phyloP scores from a whole-genome alignment of 2,888 invertebrate species.

The Xylophagus ater region DNA sequence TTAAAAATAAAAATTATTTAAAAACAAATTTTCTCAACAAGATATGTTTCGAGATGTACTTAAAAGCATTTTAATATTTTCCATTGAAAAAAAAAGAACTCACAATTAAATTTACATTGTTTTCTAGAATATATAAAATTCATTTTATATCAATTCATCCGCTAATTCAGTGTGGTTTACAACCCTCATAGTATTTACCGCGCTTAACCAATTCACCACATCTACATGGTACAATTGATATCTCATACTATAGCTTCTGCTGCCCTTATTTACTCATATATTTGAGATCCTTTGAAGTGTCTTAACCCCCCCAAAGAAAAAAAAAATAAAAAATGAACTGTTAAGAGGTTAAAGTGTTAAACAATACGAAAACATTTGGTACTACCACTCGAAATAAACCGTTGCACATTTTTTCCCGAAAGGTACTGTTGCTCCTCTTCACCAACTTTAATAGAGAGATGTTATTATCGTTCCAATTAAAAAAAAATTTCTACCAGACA shows the following conservation, averaged over 20 bases:
- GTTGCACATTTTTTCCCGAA: conserved; percentile 23
- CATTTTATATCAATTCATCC: too few species aligned
- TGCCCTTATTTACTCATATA: too few species aligned
- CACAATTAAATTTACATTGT: too few species aligned
- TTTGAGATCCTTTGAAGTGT: conserved; percentile 4
- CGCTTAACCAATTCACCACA: background rate
- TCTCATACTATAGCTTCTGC: conserved; percentile 1
- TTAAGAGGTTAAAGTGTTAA: conserved; percentile 24
- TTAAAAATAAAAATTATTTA: too few species aligned
- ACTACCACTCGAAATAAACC: conserved; percentile 22
- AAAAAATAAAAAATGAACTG: too few species aligned
- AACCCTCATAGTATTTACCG: background rate
- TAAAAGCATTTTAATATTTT: too few species aligned
- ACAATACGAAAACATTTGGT: conserved; percentile 25
- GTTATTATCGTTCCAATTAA: conserved; percentile 25
- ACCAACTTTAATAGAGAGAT: conserved; percentile 22
- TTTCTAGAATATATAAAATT: too few species aligned
- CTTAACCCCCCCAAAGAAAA: conserved; percentile 14
- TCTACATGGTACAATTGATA: background rate
- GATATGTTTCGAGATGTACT: too few species aligned
- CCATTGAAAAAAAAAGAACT: too few species aligned
- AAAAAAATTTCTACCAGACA: too few species aligned
- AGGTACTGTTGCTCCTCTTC: conserved; percentile 21
- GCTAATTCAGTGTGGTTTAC: too few species aligned
- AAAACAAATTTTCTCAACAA: too few species aligned